Conservation (phyloP, 1,140 invertebrate genomes). For the Bacillus rossius region DNA sequence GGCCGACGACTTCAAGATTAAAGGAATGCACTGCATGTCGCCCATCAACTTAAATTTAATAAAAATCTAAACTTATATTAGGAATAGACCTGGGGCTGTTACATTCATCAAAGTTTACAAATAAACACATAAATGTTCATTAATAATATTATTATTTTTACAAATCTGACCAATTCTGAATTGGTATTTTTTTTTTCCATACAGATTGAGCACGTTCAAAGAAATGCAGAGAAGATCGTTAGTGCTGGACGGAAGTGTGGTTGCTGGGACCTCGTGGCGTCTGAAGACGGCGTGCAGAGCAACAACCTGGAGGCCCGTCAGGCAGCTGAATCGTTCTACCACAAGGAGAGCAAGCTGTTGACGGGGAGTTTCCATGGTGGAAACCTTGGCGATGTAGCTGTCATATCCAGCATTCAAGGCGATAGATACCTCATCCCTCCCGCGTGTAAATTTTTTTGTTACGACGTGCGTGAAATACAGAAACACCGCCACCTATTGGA, state of each 20-base stretch:
- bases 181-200: not conserved
- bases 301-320: not conserved
- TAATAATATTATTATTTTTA: too few relatives aligned
- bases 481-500: conserved; percentile 31
- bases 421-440: conserved; percentile 42
- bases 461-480: conserved; percentile 41
- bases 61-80: too few relatives aligned
- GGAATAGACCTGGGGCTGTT: too few relatives aligned
- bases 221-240: not conserved
- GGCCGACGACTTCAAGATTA: too few relatives aligned
- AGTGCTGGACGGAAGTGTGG: not conserved
- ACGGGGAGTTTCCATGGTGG: conserved; percentile 28
- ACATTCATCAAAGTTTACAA: too few relatives aligned
- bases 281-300: not conserved
- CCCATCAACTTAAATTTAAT: too few relatives aligned
- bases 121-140: too few relatives aligned
- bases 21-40: too few relatives aligned
- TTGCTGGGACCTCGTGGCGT: not conserved
- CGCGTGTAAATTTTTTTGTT: conserved; percentile 44
- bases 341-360: not conserved
- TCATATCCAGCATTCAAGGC: conserved; percentile 30
- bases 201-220: not conserved
- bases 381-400: conserved; percentile 30
- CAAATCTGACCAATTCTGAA: not conserved
- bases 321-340: not conserved